These are phyloP conservation scores for Coelogynopora nodosa DNA, from an alignment of 2,888 invertebrate species.

Conservation along the genomic window DNA sequence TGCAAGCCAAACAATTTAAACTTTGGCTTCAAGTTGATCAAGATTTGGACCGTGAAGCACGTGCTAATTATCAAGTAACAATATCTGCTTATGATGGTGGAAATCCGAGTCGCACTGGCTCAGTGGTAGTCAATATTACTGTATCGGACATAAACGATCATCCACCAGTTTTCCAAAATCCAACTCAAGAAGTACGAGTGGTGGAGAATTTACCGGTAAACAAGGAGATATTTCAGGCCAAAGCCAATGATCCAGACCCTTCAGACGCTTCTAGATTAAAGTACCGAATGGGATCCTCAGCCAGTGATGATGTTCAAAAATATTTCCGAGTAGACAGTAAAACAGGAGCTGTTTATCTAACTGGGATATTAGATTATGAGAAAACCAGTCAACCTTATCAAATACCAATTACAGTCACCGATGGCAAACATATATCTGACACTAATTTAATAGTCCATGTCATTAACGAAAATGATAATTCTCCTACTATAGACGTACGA, in stretches of 20 bases:
- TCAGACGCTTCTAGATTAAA: conserved; percentile 14
- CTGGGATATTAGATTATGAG: conserved; percentile 25
- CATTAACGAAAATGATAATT: conserved; percentile 35
- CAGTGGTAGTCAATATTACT: conserved; percentile 33
- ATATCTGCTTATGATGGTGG: conserved; percentile 36
- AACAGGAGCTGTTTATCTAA: background rate
- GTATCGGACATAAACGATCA: conserved; percentile 41
- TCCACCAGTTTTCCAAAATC: conserved; percentile 9
- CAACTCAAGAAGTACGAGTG: background rate
- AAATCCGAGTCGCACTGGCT: conserved; percentile 28
- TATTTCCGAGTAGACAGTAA: background rate
- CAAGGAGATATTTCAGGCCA: background rate
- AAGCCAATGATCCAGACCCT: conserved; percentile 24
- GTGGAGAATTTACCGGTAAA: background rate
- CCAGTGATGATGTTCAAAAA: background rate
- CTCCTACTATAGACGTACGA: conserved; percentile 25
- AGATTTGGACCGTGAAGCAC: conserved; percentile 29
- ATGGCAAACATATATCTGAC: conserved; percentile 29
- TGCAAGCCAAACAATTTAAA: background rate
- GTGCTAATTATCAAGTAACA: background rate
- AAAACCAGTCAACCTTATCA: background rate
- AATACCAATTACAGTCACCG: conserved; percentile 38
- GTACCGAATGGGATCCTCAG: conserved; percentile 34
- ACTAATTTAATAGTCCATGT: conserved; percentile 18
- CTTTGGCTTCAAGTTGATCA: conserved; percentile 21